Base-by-base conservation (phyloP, 2,888 invertebrate genomes). In the Spialia ferax region DNA sequence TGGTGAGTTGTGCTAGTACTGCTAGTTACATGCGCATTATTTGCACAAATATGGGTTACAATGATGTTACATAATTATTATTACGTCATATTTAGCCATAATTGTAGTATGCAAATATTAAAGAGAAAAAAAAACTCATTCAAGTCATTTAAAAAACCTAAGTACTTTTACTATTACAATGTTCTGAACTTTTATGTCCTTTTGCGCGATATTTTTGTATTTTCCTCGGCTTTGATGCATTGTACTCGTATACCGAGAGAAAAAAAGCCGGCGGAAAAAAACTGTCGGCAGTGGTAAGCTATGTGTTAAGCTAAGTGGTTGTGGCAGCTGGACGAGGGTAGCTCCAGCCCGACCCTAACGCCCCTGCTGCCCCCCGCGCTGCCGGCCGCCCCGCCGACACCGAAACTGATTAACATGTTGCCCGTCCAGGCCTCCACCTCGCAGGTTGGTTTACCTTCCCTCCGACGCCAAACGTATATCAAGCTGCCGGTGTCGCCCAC, bases 281-380 rank as follows among this genome's bases (percentile, higher is more conserved):
- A n/a, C n/a, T n/a, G n/a, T n/a, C n/a, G n/a, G 45, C 48, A 18
- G 22, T 22, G 29, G 52, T 3, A 29, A 18, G 55, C n/a, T 7
- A 8, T 57, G 32, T 48, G 71, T 67, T 75, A 64, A 70, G 73
- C 68, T 65, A 61, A 71, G 62, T 68, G 72, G 78, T 79, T 79
- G 74, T 73, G 73, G 74, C 77, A 85, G 83, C 78, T 76, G 71
- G 81, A 83, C 60, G 88, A 86, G 72, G 85, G 80, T 59, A 75
- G 79, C 70, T 77, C 79, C 71, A 80, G 82, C 73, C 85, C 85
- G 50, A 84, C 80, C 52, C 80, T 88, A 75, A 87, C 88, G 74
- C 76, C 84, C 52, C 83, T 88, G 69, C 82, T 87, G 79, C 86
- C 87, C 76, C 85, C 86, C 70, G 82, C 72, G 81, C 74, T 85